Conservation (phyloP, 2,888 invertebrate species). For the Eupsilia transversa region DNA sequence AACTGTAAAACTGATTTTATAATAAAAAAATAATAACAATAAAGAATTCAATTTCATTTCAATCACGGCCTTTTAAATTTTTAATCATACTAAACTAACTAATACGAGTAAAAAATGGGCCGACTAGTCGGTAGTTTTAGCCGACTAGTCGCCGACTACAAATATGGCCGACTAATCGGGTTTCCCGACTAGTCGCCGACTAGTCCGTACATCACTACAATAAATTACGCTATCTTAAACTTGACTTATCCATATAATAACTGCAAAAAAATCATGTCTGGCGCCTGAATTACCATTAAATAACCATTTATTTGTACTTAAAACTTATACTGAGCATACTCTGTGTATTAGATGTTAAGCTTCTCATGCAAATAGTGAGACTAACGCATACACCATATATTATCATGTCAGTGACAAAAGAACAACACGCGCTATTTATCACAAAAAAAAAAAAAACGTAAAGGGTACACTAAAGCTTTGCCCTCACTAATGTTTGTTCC, state of each 20-base stretch:
- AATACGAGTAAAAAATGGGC: no score
- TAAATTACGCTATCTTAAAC: background rate
- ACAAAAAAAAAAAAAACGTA: background rate
- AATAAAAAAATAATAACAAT: no score
- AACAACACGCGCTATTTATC: conserved; percentile 23
- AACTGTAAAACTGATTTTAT: no score
- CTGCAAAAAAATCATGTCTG: background rate
- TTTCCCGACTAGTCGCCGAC: no score
- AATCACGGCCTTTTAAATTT: no score
- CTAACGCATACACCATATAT: conserved; percentile 14
- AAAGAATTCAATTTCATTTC: no score
- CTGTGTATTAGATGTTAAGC: conserved; percentile 3
- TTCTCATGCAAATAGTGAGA: conserved; percentile 22
- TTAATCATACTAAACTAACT: no score
- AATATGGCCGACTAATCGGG: no score
- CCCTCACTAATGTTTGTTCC: background rate
- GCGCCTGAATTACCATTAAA: conserved; percentile 4
- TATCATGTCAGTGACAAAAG: conserved; percentile 26
- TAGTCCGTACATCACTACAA: no score
- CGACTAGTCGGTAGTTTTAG: no score
- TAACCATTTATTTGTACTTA: background rate
- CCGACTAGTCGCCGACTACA: no score
- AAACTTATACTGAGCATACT: background rate
- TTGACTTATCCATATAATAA: background rate
- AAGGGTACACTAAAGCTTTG: background rate